Base-by-base conservation (phyloP, 2,888 invertebrate species). In the Drosophila subsilvestris region DNA sequence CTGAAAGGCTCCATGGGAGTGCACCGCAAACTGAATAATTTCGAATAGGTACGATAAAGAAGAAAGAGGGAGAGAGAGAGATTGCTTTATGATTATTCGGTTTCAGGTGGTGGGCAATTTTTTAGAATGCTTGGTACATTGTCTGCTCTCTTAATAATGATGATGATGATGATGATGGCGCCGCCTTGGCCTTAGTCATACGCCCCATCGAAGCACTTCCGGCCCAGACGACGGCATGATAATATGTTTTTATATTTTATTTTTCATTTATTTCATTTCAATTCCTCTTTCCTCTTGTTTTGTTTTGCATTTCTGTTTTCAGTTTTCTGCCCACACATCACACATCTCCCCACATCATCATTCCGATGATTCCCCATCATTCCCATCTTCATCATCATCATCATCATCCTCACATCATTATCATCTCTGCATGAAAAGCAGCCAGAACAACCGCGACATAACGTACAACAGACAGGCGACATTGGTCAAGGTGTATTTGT, bases 1-100 rank as follows among this genome's bases (percentile, higher is more conserved):
- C 93, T 94, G 93, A 88, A 92, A 92, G 89, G 92, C 91, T 90
- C 92, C 92, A 92, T 92, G 92, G 90, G 92, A 91, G 90, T 92
- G 90, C 89, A 92, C 92, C 90, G 91, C 92, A 91, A 89, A 92
- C 92, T 92, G 90, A 86, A 91, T 88, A 88, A 84, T 91, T 90
- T 86, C 86, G 77, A 91, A 89, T 84, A 87, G 86, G 82, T 89
- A 88, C 6, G 25, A 83, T 81, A 84, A 86, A 90, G 63, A 77
- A 78, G 7, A n/a, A 4, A 10, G 7, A 10, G 29, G 29, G 37
- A 18, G 25, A 45, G 14, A 45, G 32, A 32, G n/a, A 47, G 22
- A 29, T 22, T 43, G 37, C 45, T 45, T 32, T 29, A n/a, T 45
- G 12, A 18, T 57, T 22, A 12, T 12, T 18, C 12, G 10, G 1